Base-by-base conservation (phyloP, 2,797 vertebrate genomes). In the Carduelis carduelis region DNA sequence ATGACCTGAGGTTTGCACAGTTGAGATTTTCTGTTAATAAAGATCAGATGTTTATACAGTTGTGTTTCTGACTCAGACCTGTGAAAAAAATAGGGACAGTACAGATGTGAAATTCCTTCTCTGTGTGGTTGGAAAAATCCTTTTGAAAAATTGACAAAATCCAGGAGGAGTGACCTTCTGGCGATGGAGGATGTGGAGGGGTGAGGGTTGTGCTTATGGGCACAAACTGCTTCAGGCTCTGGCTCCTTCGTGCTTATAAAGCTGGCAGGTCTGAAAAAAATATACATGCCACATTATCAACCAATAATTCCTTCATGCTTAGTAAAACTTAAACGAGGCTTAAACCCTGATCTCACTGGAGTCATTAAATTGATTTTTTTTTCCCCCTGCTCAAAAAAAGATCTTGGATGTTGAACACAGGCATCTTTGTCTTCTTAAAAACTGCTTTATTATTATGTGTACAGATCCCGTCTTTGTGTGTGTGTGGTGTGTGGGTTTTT, bases 341-440 rank as follows among this genome's bases (percentile, higher is more conserved):
- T 97, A 89, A 91, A 69, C 66, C 90, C 95, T 96, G 92, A 96
- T 97, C 93, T 97, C 94, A 95, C 83, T 95, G 95, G 97, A 96
- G 89, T 97, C 84, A 92, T 96, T 96, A 94, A 96, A 97, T 90
- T 94, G 70, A 95, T 91, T 94, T 89, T 95, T 89, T 89, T 90
- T 86, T 56, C 15, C 12, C 37, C 37, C 46, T 26, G 60, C 94
- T 94, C 89, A 95, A 84, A 95, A 94, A 96, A 93, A 94, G 93
- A 92, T 96, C 79, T 95, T 97, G 92, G 91, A 95, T 96, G 94
- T 95, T 83, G 94, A 97, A 96, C 90, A 95, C 90, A 97, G 94
- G 80, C 87, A 96, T 94, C 96, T 96, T 97, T 97, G 96, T 96
- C 89, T 96, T 89, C 95, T 96, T 95, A 95, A 96, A 96, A 96